Percentiles rank a stretch among this genome's conserved stretches.
These are phyloP conservation scores for Drosophila virilis DNA, from an alignment of 1,140 invertebrate genomes.

Conservation along the genomic window DNA sequence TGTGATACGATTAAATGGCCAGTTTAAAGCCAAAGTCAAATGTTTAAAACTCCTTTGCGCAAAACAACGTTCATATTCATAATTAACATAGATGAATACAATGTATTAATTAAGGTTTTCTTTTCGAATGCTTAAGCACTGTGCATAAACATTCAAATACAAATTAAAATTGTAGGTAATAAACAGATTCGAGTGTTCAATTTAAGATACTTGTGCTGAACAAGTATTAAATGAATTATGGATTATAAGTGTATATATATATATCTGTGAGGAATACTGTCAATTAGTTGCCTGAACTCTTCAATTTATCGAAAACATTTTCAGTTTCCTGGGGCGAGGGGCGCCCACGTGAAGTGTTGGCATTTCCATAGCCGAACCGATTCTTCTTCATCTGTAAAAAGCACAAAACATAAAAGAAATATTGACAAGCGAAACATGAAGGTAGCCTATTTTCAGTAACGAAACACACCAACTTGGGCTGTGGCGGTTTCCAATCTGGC, in stretches of 20 bases:
- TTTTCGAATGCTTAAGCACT: slow-evolving; percentile 2
- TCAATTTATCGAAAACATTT: slow-evolving; percentile 1
- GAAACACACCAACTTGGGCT: background rate
- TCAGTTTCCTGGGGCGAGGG: background rate
- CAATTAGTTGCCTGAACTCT: background rate
- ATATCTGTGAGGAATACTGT: background rate
- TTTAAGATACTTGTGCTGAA: too few species aligned
- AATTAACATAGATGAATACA: background rate
- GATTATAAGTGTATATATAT: background rate
- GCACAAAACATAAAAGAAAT: background rate
- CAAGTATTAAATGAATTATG: background rate
- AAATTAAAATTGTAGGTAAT: background rate
- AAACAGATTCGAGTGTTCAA: background rate
- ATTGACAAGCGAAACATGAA: background rate
- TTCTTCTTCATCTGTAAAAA: background rate
- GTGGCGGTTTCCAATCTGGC: background rate
- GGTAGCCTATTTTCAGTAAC: background rate
- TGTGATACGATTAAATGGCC: background rate
- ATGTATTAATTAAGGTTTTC: background rate
- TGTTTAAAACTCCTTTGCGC: background rate
- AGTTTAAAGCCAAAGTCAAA: background rate
- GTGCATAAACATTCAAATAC: background rate
- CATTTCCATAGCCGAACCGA: background rate
- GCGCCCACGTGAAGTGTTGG: background rate
- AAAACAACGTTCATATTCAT: background rate